Conservation (phyloP, 2,888 invertebrate genomes). For the Opisthograptis luteolata region DNA sequence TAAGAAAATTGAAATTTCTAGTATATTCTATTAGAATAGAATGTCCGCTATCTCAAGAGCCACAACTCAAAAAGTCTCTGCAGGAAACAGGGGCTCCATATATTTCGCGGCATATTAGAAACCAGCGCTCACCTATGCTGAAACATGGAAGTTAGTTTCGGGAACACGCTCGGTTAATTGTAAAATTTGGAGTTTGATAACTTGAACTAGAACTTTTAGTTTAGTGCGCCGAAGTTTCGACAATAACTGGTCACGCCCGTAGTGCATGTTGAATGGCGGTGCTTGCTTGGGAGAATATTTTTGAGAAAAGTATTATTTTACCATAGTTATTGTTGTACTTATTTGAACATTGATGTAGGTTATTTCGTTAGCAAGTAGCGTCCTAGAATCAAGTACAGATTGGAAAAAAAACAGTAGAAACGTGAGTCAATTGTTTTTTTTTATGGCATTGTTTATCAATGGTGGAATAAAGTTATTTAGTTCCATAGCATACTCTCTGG, state of each 20-base stretch:
- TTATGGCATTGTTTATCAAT: no score
- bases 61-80: constrained; percentile 54
- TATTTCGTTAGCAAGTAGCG: no score
- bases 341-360: no score
- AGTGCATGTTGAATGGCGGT: constrained; percentile 29
- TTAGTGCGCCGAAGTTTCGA: constrained; percentile 50
- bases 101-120: constrained; percentile 68
- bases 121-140: constrained; percentile 64
- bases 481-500: no score
- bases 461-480: no score
- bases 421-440: no score
- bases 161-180: constrained; percentile 66
- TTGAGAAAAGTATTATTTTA: no score
- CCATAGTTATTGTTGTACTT: no score
- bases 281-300: constrained; percentile 31
- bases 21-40: no score
- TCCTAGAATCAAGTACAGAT: no score
- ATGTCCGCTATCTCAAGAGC: constrained; percentile 41
- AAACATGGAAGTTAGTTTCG: constrained; percentile 63
- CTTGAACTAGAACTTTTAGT: constrained; percentile 48
- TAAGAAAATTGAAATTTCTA: no score
- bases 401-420: no score
- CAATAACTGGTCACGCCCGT: constrained; percentile 52
- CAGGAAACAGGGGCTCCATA: constrained; percentile 59
- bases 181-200: constrained; percentile 70